Conservation (phyloP, 2,797 vertebrate genomes). For the Argentina silus region DNA sequence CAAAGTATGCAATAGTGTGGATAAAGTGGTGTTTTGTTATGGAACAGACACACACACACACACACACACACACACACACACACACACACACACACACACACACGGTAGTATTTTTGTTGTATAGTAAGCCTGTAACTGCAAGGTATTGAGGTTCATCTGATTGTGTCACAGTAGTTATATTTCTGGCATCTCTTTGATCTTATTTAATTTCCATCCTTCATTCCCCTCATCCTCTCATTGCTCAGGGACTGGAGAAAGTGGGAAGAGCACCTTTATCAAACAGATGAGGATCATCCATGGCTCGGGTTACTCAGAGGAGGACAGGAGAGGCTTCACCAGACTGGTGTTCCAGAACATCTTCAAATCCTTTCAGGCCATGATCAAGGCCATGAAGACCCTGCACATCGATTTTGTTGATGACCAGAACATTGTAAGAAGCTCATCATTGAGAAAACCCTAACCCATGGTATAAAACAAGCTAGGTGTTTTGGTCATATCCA, state of each 20-base stretch:
- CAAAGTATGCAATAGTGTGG: constrained; percentile 4
- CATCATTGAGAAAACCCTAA: neutral
- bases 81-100: neutral
- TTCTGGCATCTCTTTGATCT: constrained; percentile 50
- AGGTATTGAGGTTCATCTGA: constrained; percentile 37
- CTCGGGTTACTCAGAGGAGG: constrained; percentile 82
- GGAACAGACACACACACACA: neutral
- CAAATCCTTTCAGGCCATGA: constrained; percentile 81
- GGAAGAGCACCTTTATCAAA: constrained; percentile 95
- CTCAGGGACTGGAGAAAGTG: constrained; percentile 89
- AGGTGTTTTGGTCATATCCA: neutral
- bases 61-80: neutral
- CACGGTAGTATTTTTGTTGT: constrained; percentile 19
- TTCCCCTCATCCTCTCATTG: constrained; percentile 17
- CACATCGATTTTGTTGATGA: constrained; percentile 76
- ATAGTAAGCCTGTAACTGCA: constrained; percentile 6
- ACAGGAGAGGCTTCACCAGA: constrained; percentile 79
- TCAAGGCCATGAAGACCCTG: constrained; percentile 81
- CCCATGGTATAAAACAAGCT: neutral
- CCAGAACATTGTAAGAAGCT: constrained; percentile 78
- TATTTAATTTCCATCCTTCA: constrained; percentile 39
- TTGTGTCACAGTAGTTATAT: constrained; percentile 36
- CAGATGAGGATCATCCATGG: constrained; percentile 95
- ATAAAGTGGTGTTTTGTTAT: neutral
- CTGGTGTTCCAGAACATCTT: constrained; percentile 88